Percentiles rank a stretch among this genome's conserved stretches.
phyloP scores from a whole-genome alignment of 2,888 invertebrate species.

The Xestia rhomboidea region DNA sequence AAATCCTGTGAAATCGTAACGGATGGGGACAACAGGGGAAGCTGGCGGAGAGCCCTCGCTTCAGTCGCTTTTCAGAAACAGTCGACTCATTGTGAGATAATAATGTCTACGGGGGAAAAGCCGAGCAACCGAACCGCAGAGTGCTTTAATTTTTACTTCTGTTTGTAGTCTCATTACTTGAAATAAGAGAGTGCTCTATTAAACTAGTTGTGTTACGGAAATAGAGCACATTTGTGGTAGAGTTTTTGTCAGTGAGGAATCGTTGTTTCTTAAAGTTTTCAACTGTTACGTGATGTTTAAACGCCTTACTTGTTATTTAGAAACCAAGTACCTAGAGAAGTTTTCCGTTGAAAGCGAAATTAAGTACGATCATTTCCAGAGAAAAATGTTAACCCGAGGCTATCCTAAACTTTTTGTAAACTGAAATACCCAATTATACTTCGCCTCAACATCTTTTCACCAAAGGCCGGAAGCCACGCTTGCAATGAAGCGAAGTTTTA shows the following conservation, averaged over 20 bases:
- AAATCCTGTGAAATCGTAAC: slow-evolving; percentile 64
- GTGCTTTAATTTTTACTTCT: slow-evolving; percentile 53
- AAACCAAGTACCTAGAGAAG: background rate
- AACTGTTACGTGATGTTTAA: background rate
- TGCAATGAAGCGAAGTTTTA: slow-evolving; percentile 32
- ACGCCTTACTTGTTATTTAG: background rate
- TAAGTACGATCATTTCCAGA: background rate
- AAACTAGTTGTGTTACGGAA: slow-evolving; percentile 32
- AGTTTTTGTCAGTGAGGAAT: background rate
- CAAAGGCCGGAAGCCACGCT: slow-evolving; percentile 4
- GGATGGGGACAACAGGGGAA: slow-evolving; percentile 50
- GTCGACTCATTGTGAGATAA: slow-evolving; percentile 65
- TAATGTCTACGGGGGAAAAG: slow-evolving; percentile 56
- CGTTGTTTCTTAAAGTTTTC: background rate
- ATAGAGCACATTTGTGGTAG: slow-evolving; percentile 5
- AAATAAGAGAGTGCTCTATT: slow-evolving; percentile 21
- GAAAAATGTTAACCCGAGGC: background rate
- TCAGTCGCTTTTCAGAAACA: slow-evolving; percentile 61
- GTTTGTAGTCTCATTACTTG: slow-evolving; percentile 41
- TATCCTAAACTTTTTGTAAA: slow-evolving; percentile 23
- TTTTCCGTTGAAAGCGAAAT: background rate
- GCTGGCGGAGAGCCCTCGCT: slow-evolving; percentile 50
- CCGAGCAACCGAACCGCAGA: slow-evolving; percentile 17
- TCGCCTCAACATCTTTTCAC: background rate
- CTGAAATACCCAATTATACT: slow-evolving; percentile 37